Evolutionary conservation across 2,797 vertebrate species (phyloP), one percentile per base, ranked within the genome.

Genomic region (Hypotaenidia philippensis): DNA sequence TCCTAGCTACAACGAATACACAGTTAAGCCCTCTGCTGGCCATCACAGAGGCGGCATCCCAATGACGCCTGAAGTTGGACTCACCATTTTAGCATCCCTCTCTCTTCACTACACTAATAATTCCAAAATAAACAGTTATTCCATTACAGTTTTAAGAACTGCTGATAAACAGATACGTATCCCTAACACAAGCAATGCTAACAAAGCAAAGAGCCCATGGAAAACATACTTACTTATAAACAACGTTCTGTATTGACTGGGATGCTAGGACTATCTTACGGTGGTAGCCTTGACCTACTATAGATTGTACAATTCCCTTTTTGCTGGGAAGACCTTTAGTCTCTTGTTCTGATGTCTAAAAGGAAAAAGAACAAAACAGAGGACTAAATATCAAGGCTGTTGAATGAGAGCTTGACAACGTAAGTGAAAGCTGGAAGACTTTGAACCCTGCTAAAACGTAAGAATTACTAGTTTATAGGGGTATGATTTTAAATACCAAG

Each of bases 271-370:
- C 98, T 87, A 99, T 99, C 97, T 99, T 99, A 76, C 99, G 99
- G 95, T 99, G 99, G 98, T 99, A 99, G 32, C 99, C 99, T 97
- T 99, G 99, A 31, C 99, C 99, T 27, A 99, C 99, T 76, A 99
- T 98, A 82, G 99, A 99, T 95, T 99, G 99, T 80, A 99, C 99
- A 36, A 99, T 99, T 49, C 99, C 99, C 94, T 99, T 99, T 97
- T 99, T 99, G 98, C 99, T 99, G 68, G 99, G 99, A 94, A 99
- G 98, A 84, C 99, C 99, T 98, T 99, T 99, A 90, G 98, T 99
- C 97, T 99, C 99, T 97, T 99, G 99, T 95, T 99, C 99, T 12
- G 98, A 98, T 55, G 98, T 99, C 99, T 99, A 91, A 34, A 98
- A 94, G 91, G 80, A 26, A 87, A 91, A 85, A 49, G 78, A 91